phyloP scores from a whole-genome alignment of 53 echinoderm and acorn worm genomes.

The Paracentrotus lividus region DNA sequence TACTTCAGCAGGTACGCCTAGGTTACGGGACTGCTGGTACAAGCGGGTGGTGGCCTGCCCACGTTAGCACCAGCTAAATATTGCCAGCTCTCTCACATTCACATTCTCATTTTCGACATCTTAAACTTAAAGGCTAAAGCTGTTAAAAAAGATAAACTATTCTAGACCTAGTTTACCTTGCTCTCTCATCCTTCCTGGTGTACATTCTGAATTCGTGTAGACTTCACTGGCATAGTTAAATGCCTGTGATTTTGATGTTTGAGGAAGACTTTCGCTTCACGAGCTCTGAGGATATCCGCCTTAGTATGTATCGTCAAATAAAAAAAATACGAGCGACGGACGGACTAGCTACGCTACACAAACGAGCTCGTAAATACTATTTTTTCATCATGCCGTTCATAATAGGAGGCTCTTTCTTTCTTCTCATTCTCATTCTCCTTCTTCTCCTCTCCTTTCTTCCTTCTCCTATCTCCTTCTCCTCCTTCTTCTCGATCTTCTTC shows the following conservation, averaged over 20 bases:
- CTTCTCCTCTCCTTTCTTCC: not conserved
- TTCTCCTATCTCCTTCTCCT: not conserved
- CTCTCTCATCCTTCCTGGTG: conserved; percentile 47
- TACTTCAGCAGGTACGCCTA: too few relatives aligned
- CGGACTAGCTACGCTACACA: too few relatives aligned
- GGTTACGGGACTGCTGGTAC: not conserved
- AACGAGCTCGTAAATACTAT: too few relatives aligned
- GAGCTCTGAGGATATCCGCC: not conserved
- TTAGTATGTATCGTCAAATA: not conserved
- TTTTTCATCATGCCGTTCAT: too few relatives aligned
- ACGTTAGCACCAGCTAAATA: too few relatives aligned
- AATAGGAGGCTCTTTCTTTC: too few relatives aligned
- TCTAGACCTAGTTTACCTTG: conserved; percentile 10
- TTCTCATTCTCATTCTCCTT: not conserved
- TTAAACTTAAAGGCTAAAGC: too few relatives aligned
- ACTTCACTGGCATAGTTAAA: conserved; percentile 21
- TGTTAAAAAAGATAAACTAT: not conserved
- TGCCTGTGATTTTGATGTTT: not conserved
- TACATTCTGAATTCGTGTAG: conserved; percentile 40
- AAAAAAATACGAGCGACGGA: too few relatives aligned
- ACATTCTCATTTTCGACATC: not conserved
- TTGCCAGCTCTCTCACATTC: not conserved
- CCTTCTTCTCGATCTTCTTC: not conserved
- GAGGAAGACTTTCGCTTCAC: not conserved
- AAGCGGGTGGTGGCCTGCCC: too few relatives aligned